Base-by-base conservation (phyloP, 1,140 invertebrate species). In the Mycetomoellerius zeteki region DNA sequence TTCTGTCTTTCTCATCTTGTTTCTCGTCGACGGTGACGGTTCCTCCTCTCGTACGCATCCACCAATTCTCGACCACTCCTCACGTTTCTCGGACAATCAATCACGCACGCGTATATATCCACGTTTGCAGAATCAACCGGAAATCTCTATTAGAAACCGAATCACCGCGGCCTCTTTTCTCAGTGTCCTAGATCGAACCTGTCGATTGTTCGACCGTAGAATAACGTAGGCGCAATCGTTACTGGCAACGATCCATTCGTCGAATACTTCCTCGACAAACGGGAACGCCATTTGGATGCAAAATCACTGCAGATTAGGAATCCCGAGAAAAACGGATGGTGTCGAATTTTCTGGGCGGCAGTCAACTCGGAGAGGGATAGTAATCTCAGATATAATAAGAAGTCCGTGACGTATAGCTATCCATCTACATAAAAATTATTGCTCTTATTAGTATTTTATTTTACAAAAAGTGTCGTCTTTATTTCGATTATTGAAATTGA, bases 81-180 rank as follows among this genome's bases (percentile, higher is more conserved):
- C 76, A 14, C 30, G 30, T 24, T 58, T 56, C 64, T 47, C 75
- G 56, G 54, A 89, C 88, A 80, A 92, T 92, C 91, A 87, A 92
- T 92, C 91, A 91, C 89, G 60, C 19, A 52, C 62, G n/a, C 85
- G 58, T 88, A 43, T 30, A 88, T 88, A 60, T 89, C 52, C 60
- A 27, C 89, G 89, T 88, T 92, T 69, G 84, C 85, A 86, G 84
- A 92, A 91, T 90, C 90, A 86, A 91, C 67, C 86, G 77, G 86
- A 92, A 89, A 89, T 91, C 87, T 91, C 90, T 91, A 90, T 91
- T 91, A 92, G 47, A 88, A 71, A 47, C 72, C 19, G 54, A 56
- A 64, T 78, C 14, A 69, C 24, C 19, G 24, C 43, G 8, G 10
- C 27, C 19, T 58, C 37, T 86, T 85, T 81, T 64, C 27, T 60